Evolutionary conservation across 2,888 invertebrate species (phyloP).

Genomic region (Leucozona laternaria): DNA sequence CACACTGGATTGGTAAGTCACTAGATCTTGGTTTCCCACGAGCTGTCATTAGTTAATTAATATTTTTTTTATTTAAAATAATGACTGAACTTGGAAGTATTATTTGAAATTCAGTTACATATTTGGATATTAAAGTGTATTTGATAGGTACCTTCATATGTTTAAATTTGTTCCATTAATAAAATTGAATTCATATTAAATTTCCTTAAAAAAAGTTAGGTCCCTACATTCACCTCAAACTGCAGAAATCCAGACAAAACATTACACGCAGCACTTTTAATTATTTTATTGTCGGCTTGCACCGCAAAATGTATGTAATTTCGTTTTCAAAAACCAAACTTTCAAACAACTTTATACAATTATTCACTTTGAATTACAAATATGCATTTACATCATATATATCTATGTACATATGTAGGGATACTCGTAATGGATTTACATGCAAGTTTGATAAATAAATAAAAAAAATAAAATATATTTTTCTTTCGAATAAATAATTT

Average conservation of each 20-base stretch:
- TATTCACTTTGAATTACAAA: slow-evolving; percentile 46
- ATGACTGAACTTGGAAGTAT: too few species aligned
- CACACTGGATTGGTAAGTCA: too few species aligned
- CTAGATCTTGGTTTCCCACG: too few species aligned
- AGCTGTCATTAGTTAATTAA: too few species aligned
- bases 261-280: background rate
- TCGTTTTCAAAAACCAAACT: slow-evolving; percentile 29
- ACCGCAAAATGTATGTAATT: slow-evolving; percentile 40
- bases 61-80: too few species aligned
- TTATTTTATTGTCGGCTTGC: slow-evolving; percentile 17
- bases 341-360: slow-evolving; percentile 65
- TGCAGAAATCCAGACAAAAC: background rate
- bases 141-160: too few species aligned
- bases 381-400: background rate
- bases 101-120: too few species aligned
- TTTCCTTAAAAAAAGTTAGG: too few species aligned
- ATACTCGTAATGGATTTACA: background rate
- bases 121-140: too few species aligned
- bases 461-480: slow-evolving; percentile 31
- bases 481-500: slow-evolving; percentile 56
- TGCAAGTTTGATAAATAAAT: background rate
- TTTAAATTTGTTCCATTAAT: too few species aligned
- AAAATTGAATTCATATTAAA: too few species aligned
- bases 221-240: background rate
- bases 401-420: background rate